Evolutionary conservation across 1,140 invertebrate species (phyloP), one percentile per base, ranked within the genome.

Genomic region (Myzus persicae): DNA sequence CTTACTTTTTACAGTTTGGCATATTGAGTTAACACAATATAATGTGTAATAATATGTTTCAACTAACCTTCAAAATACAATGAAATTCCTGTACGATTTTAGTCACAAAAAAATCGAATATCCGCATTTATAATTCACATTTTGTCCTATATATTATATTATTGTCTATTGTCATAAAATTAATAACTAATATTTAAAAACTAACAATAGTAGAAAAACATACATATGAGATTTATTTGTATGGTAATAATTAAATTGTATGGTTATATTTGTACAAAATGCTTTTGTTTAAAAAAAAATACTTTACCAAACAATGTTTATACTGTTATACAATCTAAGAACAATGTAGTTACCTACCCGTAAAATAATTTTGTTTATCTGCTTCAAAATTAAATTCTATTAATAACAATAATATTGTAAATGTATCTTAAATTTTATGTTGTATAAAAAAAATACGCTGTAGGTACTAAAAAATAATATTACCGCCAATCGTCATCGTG

Each of bases 51-150:
- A 67, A 67, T 90, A 67, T 46, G 89, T 90, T 90, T 26, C 14
- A 90, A 36, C 26, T 90, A 90, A 67, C 89, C 89, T 90, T 90
- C 89, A 54, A 90, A 67, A 42, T 67, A 90, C 89, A 90, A 90
- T 90, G 89, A 42, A 59, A 90, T 90, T 90, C 89, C 89, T 90
- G 51, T 67, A 90, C 89, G 3, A 90, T 67, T 90, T 90, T 67
- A n/a, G 8, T 42, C 20, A 90, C 88, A 88, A 48, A 90, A 87
- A 87, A 90, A 90, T 90, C 24, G 42, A 90, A 90, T 67, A 90
- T 90, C 89, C 89, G 51, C 26, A 67, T 90, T 90, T 59, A 54
- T 42, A 59, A 38, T 90, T 59, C 31, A 40, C 85, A 87, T 48
- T 36, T 88, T 88, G n/a, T 88, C 26, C 84, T 20, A 85, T 44